Evolutionary conservation across 2,888 invertebrate genomes (phyloP), one percentile per base, ranked within the genome.

Genomic region (Plebejus anna): DNA sequence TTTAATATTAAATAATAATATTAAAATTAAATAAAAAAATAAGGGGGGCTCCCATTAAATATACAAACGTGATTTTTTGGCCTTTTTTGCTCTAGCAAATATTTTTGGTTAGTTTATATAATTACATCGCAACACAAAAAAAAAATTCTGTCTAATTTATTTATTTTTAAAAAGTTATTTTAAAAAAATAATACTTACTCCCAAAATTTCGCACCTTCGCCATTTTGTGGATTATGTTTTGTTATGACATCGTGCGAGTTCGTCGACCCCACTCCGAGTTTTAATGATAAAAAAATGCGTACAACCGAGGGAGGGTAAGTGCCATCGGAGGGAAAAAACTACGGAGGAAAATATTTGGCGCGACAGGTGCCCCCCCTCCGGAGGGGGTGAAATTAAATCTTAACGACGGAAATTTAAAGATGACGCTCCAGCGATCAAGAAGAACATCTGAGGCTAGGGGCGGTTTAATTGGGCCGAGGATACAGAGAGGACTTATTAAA

Each of bases 241-340:
- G 92, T 94, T 94, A 93, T 94, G 93, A 94, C 94, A 94, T 88
- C 87, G 91, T 86, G 89, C 83, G 91, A 84, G 93, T 93, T 92
- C 92, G 91, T 85, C 93, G 94, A 92, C 94, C 94, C 94, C 91
- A 91, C 90, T 90, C 86, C 84, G 90, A 84, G 91, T 93, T 94
- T 94, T 93, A 94, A 94, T 94, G 94, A 94, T 94, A 94, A 94
- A 94, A 94, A 94, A 94, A 94, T 92, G 94, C 94, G 94, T 92
- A 90, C 90, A 87, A 90, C 91, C 92, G 93, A 91, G 88, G 89
- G 87, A 89, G 83, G 84, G 90, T 92, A 92, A 94, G 94, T 94
- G 94, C 92, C 91, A 92, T 92, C 90, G 91, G 90, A 92, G 90
- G 92, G 90, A 90, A 93, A 92, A 94, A 93, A 92, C 93, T 92